Evolutionary conservation across 2,888 invertebrate species (phyloP).

Genomic region (Actias luna): DNA sequence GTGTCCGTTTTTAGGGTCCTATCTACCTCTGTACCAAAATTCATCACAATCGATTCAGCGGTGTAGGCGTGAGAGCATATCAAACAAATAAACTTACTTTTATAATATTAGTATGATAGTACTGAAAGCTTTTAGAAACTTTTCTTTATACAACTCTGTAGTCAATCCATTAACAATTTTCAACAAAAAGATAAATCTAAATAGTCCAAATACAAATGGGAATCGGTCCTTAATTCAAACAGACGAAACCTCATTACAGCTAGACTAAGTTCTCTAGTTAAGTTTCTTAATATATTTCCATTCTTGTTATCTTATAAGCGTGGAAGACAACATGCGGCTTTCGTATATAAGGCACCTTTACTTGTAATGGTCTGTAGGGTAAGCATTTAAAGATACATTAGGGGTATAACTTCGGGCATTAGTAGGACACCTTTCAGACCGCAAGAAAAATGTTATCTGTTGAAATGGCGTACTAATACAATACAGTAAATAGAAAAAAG

Average conservation of each 20-base stretch:
- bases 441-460: slow-evolving; percentile 30
- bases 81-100: no score
- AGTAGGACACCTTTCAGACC: slow-evolving; percentile 41
- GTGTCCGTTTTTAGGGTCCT: no score
- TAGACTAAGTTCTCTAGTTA: slow-evolving; percentile 47
- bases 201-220: slow-evolving; percentile 31
- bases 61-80: no score
- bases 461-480: no score
- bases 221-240: slow-evolving; percentile 59
- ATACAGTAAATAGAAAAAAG: no score
- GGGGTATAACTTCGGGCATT: slow-evolving; percentile 61
- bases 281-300: slow-evolving; percentile 64
- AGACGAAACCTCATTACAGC: slow-evolving; percentile 60
- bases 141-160: not conserved
- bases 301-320: slow-evolving; percentile 18
- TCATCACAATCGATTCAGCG: no score
- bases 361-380: slow-evolving; percentile 46
- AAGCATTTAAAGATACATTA: slow-evolving; percentile 69
- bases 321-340: slow-evolving; percentile 13
- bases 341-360: slow-evolving; percentile 21
- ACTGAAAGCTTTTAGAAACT: not conserved
- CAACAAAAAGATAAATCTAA: slow-evolving; percentile 12
- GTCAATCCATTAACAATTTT: not conserved
- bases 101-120: no score
- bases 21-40: no score